Percentiles rank a stretch among this genome's conserved stretches.
Evolutionary conservation across 2,113 vertebrate species (phyloP).

Genomic region (Hippocampus mohnikei): DNA sequence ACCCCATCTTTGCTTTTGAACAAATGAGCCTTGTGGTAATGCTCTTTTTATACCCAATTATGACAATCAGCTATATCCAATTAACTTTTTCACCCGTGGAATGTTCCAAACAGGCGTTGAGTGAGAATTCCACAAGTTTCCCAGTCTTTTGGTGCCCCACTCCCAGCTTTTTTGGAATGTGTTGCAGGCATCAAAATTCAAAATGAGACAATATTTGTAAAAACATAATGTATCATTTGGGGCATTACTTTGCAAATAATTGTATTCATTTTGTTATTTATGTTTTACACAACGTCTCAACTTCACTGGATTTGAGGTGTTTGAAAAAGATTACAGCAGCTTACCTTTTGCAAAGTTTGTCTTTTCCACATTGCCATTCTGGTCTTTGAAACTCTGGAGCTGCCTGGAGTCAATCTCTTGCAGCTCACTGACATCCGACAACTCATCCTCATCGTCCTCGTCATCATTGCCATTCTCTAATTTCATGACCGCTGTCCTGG

Average conservation of each 20-base stretch:
- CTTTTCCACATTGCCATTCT: slow-evolving; percentile 64
- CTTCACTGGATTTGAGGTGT: background rate
- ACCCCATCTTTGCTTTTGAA: too few relatives aligned
- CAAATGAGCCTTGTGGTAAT: too few relatives aligned
- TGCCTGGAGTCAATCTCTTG: slow-evolving; percentile 61
- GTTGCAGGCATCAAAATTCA: too few relatives aligned
- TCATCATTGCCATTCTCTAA: slow-evolving; percentile 59
- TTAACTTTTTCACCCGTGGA: too few relatives aligned
- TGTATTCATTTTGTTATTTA: background rate
- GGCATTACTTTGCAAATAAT: background rate
- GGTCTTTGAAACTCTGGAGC: slow-evolving; percentile 53
- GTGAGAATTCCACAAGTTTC: too few relatives aligned
- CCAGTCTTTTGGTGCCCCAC: too few relatives aligned
- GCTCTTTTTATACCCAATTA: too few relatives aligned
- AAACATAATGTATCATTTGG: too few relatives aligned
- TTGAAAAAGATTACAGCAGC: background rate
- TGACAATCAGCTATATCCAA: too few relatives aligned
- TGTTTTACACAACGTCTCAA: background rate
- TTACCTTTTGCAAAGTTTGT: slow-evolving; percentile 50
- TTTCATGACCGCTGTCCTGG: slow-evolving; percentile 38
- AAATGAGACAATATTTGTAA: too few relatives aligned
- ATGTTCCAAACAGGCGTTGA: too few relatives aligned
- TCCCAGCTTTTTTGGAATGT: too few relatives aligned
- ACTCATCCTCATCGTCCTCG: slow-evolving; percentile 47
- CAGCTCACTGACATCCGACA: slow-evolving; percentile 68